Percentiles rank a stretch among this genome's conserved stretches.
phyloP scores from a whole-genome alignment of 2,113 vertebrate genomes.

The Tympanuchus pallidicinctus region DNA sequence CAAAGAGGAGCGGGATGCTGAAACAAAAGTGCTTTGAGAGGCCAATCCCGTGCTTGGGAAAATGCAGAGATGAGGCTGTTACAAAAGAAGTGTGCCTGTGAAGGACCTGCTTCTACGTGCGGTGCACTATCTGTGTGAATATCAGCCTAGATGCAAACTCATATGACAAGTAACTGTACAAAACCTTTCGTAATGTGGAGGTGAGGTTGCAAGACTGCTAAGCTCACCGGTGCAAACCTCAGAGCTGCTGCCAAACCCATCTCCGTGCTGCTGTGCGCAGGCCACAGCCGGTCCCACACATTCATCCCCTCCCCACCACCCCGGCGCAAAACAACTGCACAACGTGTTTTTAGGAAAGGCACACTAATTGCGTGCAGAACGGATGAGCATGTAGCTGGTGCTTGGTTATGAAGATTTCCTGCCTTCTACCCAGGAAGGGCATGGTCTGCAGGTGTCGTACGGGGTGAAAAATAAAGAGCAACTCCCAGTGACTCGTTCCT shows the following conservation, averaged over 20 bases:
- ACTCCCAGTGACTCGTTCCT: background rate
- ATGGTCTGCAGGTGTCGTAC: slow-evolving; percentile 50
- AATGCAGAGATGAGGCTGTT: background rate
- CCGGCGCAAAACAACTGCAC: background rate
- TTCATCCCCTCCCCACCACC: background rate
- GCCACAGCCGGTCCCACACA: background rate
- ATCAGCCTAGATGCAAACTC: slow-evolving; percentile 10
- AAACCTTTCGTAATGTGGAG: slow-evolving; percentile 14
- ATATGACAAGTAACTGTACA: background rate
- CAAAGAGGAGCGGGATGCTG: background rate
- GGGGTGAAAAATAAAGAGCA: slow-evolving; percentile 31
- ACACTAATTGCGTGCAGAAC: background rate
- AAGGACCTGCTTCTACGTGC: slow-evolving; percentile 23
- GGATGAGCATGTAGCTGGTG: background rate
- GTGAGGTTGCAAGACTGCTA: slow-evolving; percentile 22
- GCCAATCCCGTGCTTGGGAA: slow-evolving; percentile 12
- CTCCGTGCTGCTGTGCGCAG: background rate
- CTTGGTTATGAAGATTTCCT: slow-evolving; percentile 44
- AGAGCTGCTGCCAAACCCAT: background rate
- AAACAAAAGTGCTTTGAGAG: slow-evolving; percentile 4
- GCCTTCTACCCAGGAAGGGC: slow-evolving; percentile 56
- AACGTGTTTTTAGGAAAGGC: background rate
- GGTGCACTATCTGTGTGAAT: slow-evolving; percentile 27
- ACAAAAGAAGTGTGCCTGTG: background rate
- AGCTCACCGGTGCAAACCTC: background rate